Conservation (phyloP, 2,888 invertebrate genomes). For the Hesperia comma region DNA sequence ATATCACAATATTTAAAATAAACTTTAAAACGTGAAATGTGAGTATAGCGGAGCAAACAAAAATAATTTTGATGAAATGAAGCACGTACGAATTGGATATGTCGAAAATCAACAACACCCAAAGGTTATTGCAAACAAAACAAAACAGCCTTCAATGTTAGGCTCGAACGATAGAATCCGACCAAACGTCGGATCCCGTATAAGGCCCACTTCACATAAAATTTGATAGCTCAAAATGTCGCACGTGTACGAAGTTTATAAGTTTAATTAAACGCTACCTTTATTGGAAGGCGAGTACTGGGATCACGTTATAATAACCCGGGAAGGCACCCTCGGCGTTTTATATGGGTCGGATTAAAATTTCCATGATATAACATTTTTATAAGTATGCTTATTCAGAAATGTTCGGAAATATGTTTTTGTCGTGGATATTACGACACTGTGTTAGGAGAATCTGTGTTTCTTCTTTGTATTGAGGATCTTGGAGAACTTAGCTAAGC, state of each 20-base stretch:
- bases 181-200: neutral
- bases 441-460: neutral
- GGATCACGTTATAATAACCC: constrained; percentile 7
- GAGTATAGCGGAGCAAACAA: neutral
- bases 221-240: constrained; percentile 34
- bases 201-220: constrained; percentile 28
- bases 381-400: constrained; percentile 1
- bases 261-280: constrained; percentile 37
- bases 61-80: constrained; percentile 7
- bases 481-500: no score
- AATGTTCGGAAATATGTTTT: neutral
- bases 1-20: no score
- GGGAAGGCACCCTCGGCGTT: constrained; percentile 17
- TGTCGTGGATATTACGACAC: neutral
- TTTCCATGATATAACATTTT: constrained; percentile 21
- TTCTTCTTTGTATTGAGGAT: no score
- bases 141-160: neutral
- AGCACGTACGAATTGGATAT: neutral
- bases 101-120: neutral
- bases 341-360: constrained; percentile 33
- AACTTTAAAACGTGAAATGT: no score
- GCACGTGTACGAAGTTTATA: constrained; percentile 37
- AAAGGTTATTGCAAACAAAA: neutral
- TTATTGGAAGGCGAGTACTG: constrained; percentile 33
- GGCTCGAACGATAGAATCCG: constrained; percentile 5